A percentile compares a stretch with the other conserved stretches of the same genome.
These are phyloP conservation scores for Iguana delicatissima DNA, from an alignment of 2,797 vertebrate genomes.

Conservation along the genomic window DNA sequence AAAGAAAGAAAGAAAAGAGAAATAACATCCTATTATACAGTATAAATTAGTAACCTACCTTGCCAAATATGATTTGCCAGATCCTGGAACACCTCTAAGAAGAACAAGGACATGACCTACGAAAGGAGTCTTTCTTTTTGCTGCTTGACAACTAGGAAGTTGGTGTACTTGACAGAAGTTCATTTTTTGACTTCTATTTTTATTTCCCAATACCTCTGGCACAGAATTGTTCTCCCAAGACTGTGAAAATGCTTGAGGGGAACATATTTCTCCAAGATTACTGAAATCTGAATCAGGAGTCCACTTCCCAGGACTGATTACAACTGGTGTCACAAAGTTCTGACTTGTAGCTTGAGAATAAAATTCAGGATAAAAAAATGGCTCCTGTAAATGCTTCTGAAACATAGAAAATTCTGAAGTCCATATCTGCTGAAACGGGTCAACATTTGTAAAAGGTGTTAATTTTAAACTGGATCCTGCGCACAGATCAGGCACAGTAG, in stretches of 20 bases:
- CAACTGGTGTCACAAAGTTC: slow-evolving; percentile 88
- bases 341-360: slow-evolving; percentile 76
- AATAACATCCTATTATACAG: slow-evolving; percentile 28
- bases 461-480: slow-evolving; percentile 59
- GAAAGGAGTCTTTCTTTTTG: slow-evolving; percentile 80
- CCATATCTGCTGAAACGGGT: slow-evolving; percentile 52
- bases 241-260: slow-evolving; percentile 82
- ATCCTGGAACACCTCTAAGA: slow-evolving; percentile 95
- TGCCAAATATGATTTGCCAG: slow-evolving; percentile 95
- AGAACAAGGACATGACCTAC: slow-evolving; percentile 91
- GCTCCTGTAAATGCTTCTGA: slow-evolving; percentile 58
- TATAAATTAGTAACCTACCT: slow-evolving; percentile 82
- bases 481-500: slow-evolving; percentile 47
- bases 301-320: slow-evolving; percentile 81
- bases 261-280: slow-evolving; percentile 72
- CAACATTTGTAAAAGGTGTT: slow-evolving; percentile 59
- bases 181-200: slow-evolving; percentile 70
- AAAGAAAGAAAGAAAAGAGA: fast-evolving
- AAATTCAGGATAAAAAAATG: slow-evolving; percentile 81
- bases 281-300: slow-evolving; percentile 62
- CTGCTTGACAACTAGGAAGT: slow-evolving; percentile 70
- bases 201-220: slow-evolving; percentile 73
- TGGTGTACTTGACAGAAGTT: slow-evolving; percentile 72
- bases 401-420: slow-evolving; percentile 59
- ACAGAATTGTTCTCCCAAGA: slow-evolving; percentile 68